A percentile compares a stretch with the other conserved stretches of the same genome.
Evolutionary conservation across 2,797 vertebrate species (phyloP).

Genomic region (Semotilus atromaculatus): DNA sequence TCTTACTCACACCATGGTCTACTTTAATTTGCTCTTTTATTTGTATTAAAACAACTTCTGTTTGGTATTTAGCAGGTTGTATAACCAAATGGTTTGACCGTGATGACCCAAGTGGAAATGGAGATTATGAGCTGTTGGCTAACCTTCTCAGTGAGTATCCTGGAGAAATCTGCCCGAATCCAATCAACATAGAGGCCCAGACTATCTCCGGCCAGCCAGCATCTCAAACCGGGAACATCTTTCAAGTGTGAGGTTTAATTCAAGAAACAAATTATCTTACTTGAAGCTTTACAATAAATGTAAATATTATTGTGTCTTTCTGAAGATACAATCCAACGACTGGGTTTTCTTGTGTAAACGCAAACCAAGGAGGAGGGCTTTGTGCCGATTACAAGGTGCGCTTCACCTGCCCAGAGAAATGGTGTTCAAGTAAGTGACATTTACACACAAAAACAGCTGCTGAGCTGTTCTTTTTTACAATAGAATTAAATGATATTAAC

Average conservation of each 20-base stretch:
- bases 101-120: constrained; percentile 59
- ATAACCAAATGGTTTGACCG: constrained; percentile 64
- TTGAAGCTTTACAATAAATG: not conserved
- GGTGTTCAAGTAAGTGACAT: constrained; percentile 61
- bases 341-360: constrained; percentile 64
- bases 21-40: not conserved
- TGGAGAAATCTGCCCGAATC: constrained; percentile 59
- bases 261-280: not conserved
- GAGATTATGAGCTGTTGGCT: constrained; percentile 67
- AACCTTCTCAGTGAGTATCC: constrained; percentile 59
- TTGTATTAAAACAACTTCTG: not conserved
- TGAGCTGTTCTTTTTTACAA: not conserved
- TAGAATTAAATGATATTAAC: not conserved
- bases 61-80: constrained; percentile 53
- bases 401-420: constrained; percentile 65
- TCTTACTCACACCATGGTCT: not conserved
- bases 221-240: constrained; percentile 54
- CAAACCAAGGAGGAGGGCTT: constrained; percentile 46
- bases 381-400: constrained; percentile 66
- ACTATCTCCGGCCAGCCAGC: constrained; percentile 59
- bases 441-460: not conserved
- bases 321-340: constrained; percentile 50
- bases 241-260: constrained; percentile 57
- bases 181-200: constrained; percentile 67
- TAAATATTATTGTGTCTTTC: not conserved